Percentiles rank a stretch among this genome's conserved stretches.
phyloP scores from a whole-genome alignment of 2,888 invertebrate species.

The Synergus laeviventris region DNA sequence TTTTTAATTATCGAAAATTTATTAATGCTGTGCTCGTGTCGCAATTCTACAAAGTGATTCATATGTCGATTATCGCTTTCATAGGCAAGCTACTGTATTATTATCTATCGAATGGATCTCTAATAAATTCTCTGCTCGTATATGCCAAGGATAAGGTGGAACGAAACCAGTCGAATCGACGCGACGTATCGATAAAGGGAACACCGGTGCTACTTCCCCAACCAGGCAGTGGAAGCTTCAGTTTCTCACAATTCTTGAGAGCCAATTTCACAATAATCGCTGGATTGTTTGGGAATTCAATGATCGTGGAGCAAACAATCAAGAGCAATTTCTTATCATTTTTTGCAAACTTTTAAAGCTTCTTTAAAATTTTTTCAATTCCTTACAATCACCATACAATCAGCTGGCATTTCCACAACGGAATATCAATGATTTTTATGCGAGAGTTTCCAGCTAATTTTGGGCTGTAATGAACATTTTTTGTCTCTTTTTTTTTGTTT shows the following conservation, averaged over 20 bases:
- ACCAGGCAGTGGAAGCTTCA: slow-evolving; percentile 19
- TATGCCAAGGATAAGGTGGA: slow-evolving; percentile 38
- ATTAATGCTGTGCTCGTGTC: slow-evolving; percentile 36
- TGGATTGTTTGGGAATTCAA: slow-evolving; percentile 35
- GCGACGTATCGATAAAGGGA: slow-evolving; percentile 34
- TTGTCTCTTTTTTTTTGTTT: too few relatives aligned
- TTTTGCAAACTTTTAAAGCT: too few relatives aligned
- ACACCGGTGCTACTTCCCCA: slow-evolving; percentile 31
- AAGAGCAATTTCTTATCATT: not conserved
- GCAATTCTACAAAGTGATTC: slow-evolving; percentile 39
- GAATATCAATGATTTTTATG: too few relatives aligned
- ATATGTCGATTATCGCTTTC: slow-evolving; percentile 38
- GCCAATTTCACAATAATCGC: slow-evolving; percentile 16
- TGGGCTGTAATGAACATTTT: too few relatives aligned
- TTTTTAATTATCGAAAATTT: slow-evolving; percentile 40
- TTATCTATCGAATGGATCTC: slow-evolving; percentile 40
- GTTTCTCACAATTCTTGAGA: slow-evolving; percentile 14
- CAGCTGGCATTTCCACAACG: too few relatives aligned
- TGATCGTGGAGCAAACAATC: slow-evolving; percentile 2
- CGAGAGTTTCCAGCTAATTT: too few relatives aligned
- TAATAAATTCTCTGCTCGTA: slow-evolving; percentile 39
- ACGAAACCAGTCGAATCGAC: slow-evolving; percentile 33
- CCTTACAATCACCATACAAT: too few relatives aligned
- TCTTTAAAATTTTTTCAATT: too few relatives aligned
- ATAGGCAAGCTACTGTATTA: slow-evolving; percentile 39